Evolutionary conservation across 1,140 invertebrate genomes (phyloP).

Genomic region (Plodia interpunctella): DNA sequence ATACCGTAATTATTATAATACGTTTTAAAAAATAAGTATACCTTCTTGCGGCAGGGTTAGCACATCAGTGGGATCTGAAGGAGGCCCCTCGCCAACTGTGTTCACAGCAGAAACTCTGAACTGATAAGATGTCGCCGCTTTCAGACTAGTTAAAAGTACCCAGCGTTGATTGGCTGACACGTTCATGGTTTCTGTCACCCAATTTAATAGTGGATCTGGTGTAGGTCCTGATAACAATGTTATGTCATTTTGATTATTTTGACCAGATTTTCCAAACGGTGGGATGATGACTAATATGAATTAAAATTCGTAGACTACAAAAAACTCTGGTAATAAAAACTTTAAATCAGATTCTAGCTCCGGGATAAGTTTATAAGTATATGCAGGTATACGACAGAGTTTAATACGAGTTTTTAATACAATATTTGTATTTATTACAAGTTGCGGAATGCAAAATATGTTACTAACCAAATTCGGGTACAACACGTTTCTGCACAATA

Average conservation of each 20-base stretch:
- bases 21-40: constrained; percentile 58
- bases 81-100: constrained; percentile 94
- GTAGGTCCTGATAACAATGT: constrained; percentile 82
- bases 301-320: too few species aligned
- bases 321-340: too few species aligned
- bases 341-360: too few species aligned
- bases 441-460: too few species aligned
- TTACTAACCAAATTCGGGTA: constrained; percentile 86
- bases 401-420: not conserved
- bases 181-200: constrained; percentile 93
- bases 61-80: constrained; percentile 91
- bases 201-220: constrained; percentile 88
- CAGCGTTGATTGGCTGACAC: constrained; percentile 88
- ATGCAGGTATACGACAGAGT: too few species aligned
- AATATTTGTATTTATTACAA: not conserved
- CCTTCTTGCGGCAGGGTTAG: constrained; percentile 95
- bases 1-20: not conserved
- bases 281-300: not conserved
- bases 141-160: constrained; percentile 89
- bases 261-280: not conserved
- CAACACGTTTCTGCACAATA: constrained; percentile 93
- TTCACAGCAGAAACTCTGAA: constrained; percentile 97
- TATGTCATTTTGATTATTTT: too few species aligned
- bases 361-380: too few species aligned
- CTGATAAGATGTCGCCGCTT: constrained; percentile 96